Evolutionary conservation across 1,140 invertebrate species (phyloP).

Genomic region (Scaptodrosophila lebanonensis): DNA sequence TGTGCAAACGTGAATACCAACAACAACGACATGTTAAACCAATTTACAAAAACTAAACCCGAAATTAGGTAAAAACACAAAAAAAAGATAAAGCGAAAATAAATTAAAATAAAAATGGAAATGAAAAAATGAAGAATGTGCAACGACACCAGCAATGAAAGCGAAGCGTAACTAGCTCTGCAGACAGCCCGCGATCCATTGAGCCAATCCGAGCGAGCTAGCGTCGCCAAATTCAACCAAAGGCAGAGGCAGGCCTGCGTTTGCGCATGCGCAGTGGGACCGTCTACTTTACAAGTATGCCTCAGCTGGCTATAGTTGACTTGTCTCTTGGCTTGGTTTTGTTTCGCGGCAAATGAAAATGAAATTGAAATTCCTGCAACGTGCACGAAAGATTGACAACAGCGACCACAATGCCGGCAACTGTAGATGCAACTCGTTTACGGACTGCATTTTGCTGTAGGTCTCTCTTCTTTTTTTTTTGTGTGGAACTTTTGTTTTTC

Average conservation of each 20-base stretch:
- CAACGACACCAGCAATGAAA: constrained; percentile 46
- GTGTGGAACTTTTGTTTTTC: constrained; percentile 8
- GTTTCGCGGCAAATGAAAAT: constrained; percentile 46
- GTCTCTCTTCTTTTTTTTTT: background rate
- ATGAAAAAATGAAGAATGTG: constrained; percentile 69
- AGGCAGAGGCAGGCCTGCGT: constrained; percentile 5
- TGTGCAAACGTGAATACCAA: no score
- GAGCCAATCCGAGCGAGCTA: background rate
- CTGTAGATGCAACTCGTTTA: constrained; percentile 20
- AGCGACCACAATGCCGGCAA: background rate
- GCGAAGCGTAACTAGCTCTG: constrained; percentile 21
- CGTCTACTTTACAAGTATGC: no score
- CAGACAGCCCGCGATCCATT: constrained; percentile 6
- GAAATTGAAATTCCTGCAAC: constrained; percentile 69
- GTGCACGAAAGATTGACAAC: constrained; percentile 41
- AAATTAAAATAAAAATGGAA: constrained; percentile 30
- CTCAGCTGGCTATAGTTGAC: constrained; percentile 6
- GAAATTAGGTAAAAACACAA: constrained; percentile 63
- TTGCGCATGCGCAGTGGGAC: background rate
- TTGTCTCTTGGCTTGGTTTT: constrained; percentile 47
- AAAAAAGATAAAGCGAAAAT: constrained; percentile 21
- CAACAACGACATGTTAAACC: constrained; percentile 37
- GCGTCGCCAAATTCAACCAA: background rate
- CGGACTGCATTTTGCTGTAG: constrained; percentile 17
- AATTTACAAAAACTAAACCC: constrained; percentile 54